A percentile compares a stretch with the other conserved stretches of the same genome.
Evolutionary conservation across 2,888 invertebrate species (phyloP).

Genomic region (Mactromeris polynyma): DNA sequence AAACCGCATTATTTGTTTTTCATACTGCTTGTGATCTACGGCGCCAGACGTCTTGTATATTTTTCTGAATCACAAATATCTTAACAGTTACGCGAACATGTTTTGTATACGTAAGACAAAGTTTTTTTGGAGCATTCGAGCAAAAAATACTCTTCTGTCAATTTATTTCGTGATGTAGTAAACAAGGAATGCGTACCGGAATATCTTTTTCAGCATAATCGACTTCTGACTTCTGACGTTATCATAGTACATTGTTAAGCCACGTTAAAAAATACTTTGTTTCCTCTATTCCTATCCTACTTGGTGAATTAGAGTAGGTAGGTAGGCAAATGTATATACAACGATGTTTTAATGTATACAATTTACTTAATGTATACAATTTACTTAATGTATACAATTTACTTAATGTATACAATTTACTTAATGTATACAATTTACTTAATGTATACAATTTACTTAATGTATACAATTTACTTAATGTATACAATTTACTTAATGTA

Average conservation of each 20-base stretch:
- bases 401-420: no score
- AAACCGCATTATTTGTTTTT: neutral
- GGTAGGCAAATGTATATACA: no score
- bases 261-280: neutral
- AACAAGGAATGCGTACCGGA: neutral
- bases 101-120: neutral
- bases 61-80: neutral
- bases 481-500: no score
- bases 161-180: neutral
- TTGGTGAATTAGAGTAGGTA: no score
- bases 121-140: neutral
- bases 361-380: no score
- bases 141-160: neutral
- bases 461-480: no score
- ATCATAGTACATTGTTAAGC: neutral
- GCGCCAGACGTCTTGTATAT: neutral
- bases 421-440: no score
- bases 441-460: no score
- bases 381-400: no score
- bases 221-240: neutral
- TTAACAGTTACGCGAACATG: neutral
- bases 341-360: no score
- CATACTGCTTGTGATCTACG: neutral
- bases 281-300: no score
- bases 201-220: neutral